Evolutionary conservation across 2,888 invertebrate species (phyloP), one percentile per base, ranked within the genome.

Genomic region (Pseudoips prasinana): DNA sequence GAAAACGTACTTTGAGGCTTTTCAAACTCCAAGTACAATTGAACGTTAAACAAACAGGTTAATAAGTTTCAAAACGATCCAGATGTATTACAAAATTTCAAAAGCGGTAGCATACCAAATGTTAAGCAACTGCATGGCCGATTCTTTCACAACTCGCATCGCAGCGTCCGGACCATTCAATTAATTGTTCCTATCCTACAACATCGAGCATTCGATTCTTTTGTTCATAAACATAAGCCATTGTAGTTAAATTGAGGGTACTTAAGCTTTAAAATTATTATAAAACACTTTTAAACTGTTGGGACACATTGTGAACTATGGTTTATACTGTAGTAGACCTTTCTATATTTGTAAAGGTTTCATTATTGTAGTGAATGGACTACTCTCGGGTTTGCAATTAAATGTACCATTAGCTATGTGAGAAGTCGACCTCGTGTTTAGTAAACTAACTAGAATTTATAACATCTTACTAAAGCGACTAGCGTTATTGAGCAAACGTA

Each of bases 11-110:
- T 80, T 75, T 74, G 66, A 59, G 65, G 63, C 71, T 74, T 77
- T 80, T 70, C 70, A 71, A 74, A 75, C 67, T 67, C 46, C 51
- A 58, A 66, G 62, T 61, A 72, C 73, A 73, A 73, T 75, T 72
- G 68, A 74, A 67, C 67, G 66, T 70, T 74, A 78, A 77, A 82
- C 69, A 84, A 86, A 83, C 81, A 79, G 83, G 82, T 86, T 85
- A 85, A 87, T 85, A 82, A 73, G 78, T 88, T 87, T 85, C 85
- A 85, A 87, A 88, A 85, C 86, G 83, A 82, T 87, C 84, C 86
- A 87, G 85, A 87, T 86, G 84, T 83, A 81, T 86, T 86, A 85
- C 86, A 79, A 68, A 61, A 68, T 69, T 66, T 65, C 71, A 73
- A 83, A 85, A 86, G 86, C 80, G 76, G 83, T 77, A 82, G 76